Evolutionary conservation across 1,140 invertebrate genomes (phyloP).

Genomic region (Alviniconcha marisindica): DNA sequence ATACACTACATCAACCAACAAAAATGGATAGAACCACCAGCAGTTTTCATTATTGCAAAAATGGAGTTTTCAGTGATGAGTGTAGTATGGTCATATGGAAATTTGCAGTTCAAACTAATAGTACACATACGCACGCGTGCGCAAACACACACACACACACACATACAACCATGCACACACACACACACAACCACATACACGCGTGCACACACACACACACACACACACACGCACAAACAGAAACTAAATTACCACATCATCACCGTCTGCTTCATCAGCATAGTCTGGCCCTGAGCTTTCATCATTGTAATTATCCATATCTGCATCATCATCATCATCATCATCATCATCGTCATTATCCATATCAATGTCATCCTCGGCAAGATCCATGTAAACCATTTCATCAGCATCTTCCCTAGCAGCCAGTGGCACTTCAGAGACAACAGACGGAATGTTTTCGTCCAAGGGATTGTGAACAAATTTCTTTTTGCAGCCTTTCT

Average conservation of each 20-base stretch:
- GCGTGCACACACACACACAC: too few species aligned
- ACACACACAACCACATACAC: too few species aligned
- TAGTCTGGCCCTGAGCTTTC: slow-evolving; percentile 37
- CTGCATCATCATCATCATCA: slow-evolving; percentile 20
- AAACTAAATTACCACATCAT: slow-evolving; percentile 32
- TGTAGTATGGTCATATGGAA: too few species aligned
- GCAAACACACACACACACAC: too few species aligned
- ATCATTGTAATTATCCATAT: slow-evolving; percentile 24
- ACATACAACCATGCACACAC: too few species aligned
- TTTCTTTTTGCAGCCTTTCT: slow-evolving; percentile 34
- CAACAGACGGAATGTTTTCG: slow-evolving; percentile 13
- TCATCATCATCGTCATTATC: background rate
- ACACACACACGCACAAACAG: too few species aligned
- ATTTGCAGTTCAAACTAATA: too few species aligned
- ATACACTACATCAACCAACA: too few species aligned
- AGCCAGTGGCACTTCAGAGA: background rate
- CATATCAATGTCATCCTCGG: background rate
- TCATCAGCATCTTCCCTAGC: slow-evolving; percentile 26
- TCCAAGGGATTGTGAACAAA: background rate
- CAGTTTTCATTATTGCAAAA: too few species aligned
- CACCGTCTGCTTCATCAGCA: slow-evolving; percentile 26
- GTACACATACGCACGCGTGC: too few species aligned
- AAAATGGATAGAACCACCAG: too few species aligned
- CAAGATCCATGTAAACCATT: slow-evolving; percentile 7
- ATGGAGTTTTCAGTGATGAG: too few species aligned